Conservation (phyloP, 2,888 invertebrate species). For the Agrotis segetum region DNA sequence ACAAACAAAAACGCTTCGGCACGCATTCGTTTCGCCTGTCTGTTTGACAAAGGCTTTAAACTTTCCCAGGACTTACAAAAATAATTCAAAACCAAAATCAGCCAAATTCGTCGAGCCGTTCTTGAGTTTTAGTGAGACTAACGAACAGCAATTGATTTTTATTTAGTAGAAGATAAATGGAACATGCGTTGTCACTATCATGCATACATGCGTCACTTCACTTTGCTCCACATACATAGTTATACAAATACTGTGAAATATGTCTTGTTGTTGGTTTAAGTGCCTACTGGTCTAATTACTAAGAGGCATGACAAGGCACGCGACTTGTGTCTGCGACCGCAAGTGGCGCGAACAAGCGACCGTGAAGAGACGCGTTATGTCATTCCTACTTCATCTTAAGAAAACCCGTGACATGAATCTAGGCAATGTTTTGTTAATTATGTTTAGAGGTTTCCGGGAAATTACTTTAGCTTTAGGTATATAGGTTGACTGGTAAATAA, state of each 20-base stretch:
- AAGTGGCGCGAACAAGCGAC: background rate
- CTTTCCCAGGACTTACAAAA: too few relatives aligned
- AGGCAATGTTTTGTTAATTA: background rate
- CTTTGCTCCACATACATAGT: constrained; percentile 8
- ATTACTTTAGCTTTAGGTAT: too few relatives aligned
- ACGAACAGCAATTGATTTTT: too few relatives aligned
- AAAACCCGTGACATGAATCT: background rate
- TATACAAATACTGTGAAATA: constrained; percentile 1
- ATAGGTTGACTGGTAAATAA: too few relatives aligned
- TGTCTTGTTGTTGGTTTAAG: constrained; percentile 4
- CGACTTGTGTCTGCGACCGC: background rate
- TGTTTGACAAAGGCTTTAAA: too few relatives aligned
- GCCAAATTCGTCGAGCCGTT: too few relatives aligned
- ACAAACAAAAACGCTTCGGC: too few relatives aligned
- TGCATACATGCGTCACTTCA: constrained; percentile 4
- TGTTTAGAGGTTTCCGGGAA: background rate
- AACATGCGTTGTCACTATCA: background rate
- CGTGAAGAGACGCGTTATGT: background rate
- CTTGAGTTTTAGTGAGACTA: too few relatives aligned
- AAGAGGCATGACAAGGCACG: constrained; percentile 14
- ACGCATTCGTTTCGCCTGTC: too few relatives aligned
- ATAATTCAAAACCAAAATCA: too few relatives aligned
- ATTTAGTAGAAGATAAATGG: too few relatives aligned
- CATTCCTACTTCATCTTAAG: constrained; percentile 2
- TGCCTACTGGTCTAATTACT: constrained; percentile 12